Percentiles rank a stretch among this genome's conserved stretches.
These are phyloP conservation scores for Apoda limacodes DNA, from an alignment of 2,888 invertebrate species.

Conservation along the genomic window DNA sequence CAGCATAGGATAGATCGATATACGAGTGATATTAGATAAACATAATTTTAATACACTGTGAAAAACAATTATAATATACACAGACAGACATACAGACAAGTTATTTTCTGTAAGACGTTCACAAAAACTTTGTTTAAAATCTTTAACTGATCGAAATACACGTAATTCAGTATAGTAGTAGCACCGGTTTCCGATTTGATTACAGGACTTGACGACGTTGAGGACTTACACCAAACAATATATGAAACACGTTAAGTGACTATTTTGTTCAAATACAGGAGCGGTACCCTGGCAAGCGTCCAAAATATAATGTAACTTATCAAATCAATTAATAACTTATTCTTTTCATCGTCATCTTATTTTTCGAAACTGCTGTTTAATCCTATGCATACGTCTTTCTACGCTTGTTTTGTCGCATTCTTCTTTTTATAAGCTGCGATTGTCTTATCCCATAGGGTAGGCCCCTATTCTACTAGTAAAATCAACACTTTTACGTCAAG, in stretches of 20 bases:
- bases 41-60: no score
- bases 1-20: no score
- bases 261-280: slow-evolving; percentile 2
- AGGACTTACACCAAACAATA: slow-evolving; percentile 3
- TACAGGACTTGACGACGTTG: slow-evolving; percentile 4
- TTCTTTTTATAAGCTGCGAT: background rate
- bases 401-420: background rate
- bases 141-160: no score
- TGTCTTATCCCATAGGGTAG: background rate
- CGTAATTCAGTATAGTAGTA: no score
- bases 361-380: slow-evolving; percentile 2
- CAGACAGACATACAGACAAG: no score
- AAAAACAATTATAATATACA: no score
- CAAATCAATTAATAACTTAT: slow-evolving; percentile 1
- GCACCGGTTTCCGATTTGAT: no score
- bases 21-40: no score
- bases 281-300: slow-evolving; percentile 4
- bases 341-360: slow-evolving; percentile 4
- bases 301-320: slow-evolving; percentile 3
- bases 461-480: background rate
- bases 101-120: no score
- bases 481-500: no score
- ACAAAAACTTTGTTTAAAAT: no score
- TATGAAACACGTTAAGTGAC: slow-evolving; percentile 4
- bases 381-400: slow-evolving; percentile 1